Conservation (phyloP, 2,113 vertebrate genomes). For the Halcyon senegalensis region DNA sequence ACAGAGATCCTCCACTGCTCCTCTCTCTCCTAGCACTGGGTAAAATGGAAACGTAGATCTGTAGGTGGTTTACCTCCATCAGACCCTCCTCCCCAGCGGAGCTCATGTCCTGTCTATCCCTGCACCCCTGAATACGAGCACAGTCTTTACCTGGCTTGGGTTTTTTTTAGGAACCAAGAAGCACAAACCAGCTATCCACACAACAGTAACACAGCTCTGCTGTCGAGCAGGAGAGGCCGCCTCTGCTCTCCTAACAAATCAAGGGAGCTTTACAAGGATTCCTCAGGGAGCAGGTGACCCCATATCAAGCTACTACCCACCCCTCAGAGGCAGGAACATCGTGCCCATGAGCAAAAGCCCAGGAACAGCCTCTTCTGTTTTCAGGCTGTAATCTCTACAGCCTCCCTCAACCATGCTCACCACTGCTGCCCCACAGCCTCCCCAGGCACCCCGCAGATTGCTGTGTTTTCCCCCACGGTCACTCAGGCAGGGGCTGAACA, state of each 20-base stretch:
- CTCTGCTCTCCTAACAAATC: not conserved
- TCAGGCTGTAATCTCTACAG: not conserved
- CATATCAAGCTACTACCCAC: not conserved
- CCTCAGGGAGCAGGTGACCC: not conserved
- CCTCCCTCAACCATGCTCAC: not conserved
- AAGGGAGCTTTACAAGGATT: not conserved
- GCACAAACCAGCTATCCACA: not conserved
- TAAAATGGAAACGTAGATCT: not conserved
- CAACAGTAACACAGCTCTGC: not conserved
- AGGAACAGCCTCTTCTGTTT: not conserved
- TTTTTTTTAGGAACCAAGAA: not conserved
- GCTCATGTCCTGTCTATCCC: not conserved
- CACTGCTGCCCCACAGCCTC: not conserved
- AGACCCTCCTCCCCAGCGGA: not conserved
- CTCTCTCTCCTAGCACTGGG: not conserved
- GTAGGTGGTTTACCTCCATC: not conserved
- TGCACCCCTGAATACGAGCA: not conserved
- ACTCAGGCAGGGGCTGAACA: not conserved
- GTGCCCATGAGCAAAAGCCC: not conserved
- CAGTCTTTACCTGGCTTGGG: not conserved
- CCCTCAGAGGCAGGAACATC: not conserved
- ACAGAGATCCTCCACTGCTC: not conserved
- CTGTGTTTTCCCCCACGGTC: rapidly evolving
- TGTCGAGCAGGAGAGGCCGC: not conserved
- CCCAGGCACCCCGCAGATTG: not conserved